Evolutionary conservation across 2,113 vertebrate species (phyloP), one percentile per base, ranked within the genome.

Genomic region (Dolichallabes microphthalmus): DNA sequence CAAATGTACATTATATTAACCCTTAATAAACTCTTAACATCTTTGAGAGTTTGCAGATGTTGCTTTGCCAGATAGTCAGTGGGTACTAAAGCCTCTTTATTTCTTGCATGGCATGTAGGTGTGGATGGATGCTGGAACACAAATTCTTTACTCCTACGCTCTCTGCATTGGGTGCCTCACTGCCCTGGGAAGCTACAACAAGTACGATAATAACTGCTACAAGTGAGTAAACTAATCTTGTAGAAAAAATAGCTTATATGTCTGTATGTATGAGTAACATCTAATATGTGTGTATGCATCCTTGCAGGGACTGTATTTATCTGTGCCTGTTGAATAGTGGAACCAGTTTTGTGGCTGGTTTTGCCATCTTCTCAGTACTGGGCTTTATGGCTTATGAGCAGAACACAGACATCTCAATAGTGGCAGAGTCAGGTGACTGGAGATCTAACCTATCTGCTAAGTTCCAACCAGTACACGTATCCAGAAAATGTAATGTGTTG

Each of bases 361-460:
- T 99, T 93, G 97, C 97, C 83, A 97, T 98, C 85, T 98, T 99
- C 93, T 98, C 97, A 35, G 96, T 94, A 74, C 93, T 98, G 87
- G 95, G 95, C 83, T 98, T 98, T 90, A 98, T 98, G 97, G 95
- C 97, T 4, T 93, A 81, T 68, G 95, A 98, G 84, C 96, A 97
- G 88, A 94, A 95, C 0, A 88, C 94, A 2, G 93, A 95, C 86
- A 97, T 98, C 86, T 95, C 97, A 79, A 93, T 94, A 85, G 97
- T 98, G 87, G 96, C 97, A 5, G 95, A 97, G 89, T 97, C 96
- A 90, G 97, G 97, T 89, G 58, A 83, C 50, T 86, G 4, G 25
- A 87, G n/a, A n/a, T 79, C 27, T 63, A 64, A 30, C 60, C 19
- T 13, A 10, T 32, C 39, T 69, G 19, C 3, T 52, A 58, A 8